Base-by-base conservation (phyloP, 2,113 vertebrate species). In the Oryzias melastigma region DNA sequence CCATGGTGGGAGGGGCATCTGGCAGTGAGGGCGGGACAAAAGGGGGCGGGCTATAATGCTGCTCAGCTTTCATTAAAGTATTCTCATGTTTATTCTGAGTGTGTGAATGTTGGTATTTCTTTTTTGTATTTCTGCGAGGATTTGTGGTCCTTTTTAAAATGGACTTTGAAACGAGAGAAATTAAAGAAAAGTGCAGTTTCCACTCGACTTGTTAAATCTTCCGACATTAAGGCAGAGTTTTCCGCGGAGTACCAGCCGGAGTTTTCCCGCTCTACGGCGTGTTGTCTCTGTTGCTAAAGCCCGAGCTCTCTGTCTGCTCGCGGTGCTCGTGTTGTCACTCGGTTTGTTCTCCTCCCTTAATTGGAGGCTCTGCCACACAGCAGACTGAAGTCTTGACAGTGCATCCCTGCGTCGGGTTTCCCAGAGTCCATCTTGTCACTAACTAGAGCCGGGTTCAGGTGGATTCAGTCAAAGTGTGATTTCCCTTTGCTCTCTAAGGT, bases 281-380 rank as follows among this genome's bases (percentile, higher is more conserved):
- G 72, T 52, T 25, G 43, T 41, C 63, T 78, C 61, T 75, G 54
- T 85, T 71, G 45, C 62, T 61, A 49, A 51, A 27, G 43, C n/a
- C 24, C 7, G 67, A 27, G 13, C 62, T 50, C 27, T 61, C 55
- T 29, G 10, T 22, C 71, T 46, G 50, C 22, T 57, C 4, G 45
- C 40, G 14, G 59, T 56, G 43, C 52, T 68, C 20, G 47, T 73
- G 68, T 77, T 77, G 77, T 75, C 72, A 62, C 80, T 80, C 66
- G 58, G 71, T 78, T 78, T 63, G 59, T 58, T 64, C 63, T 74
- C 49, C 27, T 42, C 50, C 68, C 65, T 62, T 85, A 87, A 85
- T 85, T 85, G 76, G 85, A 71, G 52, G 54, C 71, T 42, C 45
- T 77, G 74, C 74, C 71, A 70, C 71, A 62, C 54, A 58, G 68